Evolutionary conservation across 2,113 vertebrate genomes (phyloP).

Genomic region (Neofelis nebulosa): DNA sequence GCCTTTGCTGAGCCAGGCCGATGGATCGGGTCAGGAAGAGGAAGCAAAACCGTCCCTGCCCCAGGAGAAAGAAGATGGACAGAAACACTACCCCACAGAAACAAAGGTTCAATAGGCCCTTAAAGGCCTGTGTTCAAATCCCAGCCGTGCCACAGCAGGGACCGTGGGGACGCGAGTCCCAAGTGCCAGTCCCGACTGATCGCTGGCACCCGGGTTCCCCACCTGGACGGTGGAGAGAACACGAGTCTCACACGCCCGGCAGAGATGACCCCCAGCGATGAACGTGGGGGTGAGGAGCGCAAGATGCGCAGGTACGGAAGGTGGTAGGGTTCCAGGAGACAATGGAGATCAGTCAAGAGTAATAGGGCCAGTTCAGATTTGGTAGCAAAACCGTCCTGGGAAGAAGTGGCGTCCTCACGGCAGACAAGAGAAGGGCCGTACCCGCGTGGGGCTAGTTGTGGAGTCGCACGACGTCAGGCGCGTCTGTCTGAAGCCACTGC

Average conservation of each 20-base stretch:
- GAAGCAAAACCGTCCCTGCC: neutral
- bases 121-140: rapidly evolving
- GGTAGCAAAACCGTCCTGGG: neutral
- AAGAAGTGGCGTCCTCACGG: rapidly evolving
- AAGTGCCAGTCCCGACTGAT: rapidly evolving
- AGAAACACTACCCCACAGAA: neutral
- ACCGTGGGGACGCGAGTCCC: rapidly evolving
- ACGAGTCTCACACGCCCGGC: neutral
- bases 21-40: too few relatives aligned
- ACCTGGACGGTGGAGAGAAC: neutral
- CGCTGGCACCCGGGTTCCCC: neutral
- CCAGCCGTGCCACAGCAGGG: neutral
- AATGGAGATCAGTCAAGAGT: rapidly evolving
- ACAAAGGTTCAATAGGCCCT: too few relatives aligned
- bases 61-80: neutral
- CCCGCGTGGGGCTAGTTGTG: too few relatives aligned
- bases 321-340: rapidly evolving
- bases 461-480: rapidly evolving
- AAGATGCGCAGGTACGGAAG: rapidly evolving
- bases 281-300: rapidly evolving
- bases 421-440: neutral
- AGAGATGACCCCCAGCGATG: rapidly evolving
- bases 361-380: rapidly evolving
- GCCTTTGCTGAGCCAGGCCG: neutral
- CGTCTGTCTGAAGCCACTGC: neutral